Evolutionary conservation across 2,888 invertebrate species (phyloP).

Genomic region (Temnothorax ravouxi): DNA sequence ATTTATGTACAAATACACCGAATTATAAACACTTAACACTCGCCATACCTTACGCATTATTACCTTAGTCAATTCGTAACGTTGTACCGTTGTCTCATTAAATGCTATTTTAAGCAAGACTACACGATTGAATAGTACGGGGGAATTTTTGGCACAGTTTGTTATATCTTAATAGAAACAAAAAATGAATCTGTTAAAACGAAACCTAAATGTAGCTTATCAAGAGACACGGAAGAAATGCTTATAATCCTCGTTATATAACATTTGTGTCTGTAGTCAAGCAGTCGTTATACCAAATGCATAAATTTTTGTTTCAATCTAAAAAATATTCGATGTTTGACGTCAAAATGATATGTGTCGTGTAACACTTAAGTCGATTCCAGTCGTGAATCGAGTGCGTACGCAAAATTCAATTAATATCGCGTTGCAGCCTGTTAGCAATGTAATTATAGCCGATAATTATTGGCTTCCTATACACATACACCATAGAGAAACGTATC

Average conservation of each 20-base stretch:
- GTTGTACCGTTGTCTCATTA: conserved; percentile 64
- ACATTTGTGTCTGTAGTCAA: conserved; percentile 28
- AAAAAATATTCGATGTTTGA: conserved; percentile 72
- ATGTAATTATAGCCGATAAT: conserved; percentile 33
- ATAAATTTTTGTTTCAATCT: conserved; percentile 36
- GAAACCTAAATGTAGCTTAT: conserved; percentile 51
- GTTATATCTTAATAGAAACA: conserved; percentile 62
- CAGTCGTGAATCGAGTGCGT: conserved; percentile 12
- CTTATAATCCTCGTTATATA: conserved; percentile 49
- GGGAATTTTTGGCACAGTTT: conserved; percentile 66
- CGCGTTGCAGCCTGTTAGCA: conserved; percentile 20
- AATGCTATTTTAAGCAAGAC: conserved; percentile 62
- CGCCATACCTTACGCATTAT: conserved; percentile 78
- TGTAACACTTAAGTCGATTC: conserved; percentile 46
- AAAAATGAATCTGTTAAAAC: conserved; percentile 36
- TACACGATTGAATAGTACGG: conserved; percentile 41
- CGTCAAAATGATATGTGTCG: conserved; percentile 70
- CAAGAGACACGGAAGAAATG: conserved; percentile 64
- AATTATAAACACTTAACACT: conserved; percentile 84
- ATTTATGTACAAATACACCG: conserved; percentile 85
- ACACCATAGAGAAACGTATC: conserved; percentile 70
- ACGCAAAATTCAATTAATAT: conserved; percentile 31
- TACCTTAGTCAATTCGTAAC: conserved; percentile 75
- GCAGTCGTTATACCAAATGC: conserved; percentile 36
- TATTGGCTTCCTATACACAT: conserved; percentile 72